Base-by-base conservation (phyloP, 2,113 vertebrate genomes). In the Oxyruncus cristatus region DNA sequence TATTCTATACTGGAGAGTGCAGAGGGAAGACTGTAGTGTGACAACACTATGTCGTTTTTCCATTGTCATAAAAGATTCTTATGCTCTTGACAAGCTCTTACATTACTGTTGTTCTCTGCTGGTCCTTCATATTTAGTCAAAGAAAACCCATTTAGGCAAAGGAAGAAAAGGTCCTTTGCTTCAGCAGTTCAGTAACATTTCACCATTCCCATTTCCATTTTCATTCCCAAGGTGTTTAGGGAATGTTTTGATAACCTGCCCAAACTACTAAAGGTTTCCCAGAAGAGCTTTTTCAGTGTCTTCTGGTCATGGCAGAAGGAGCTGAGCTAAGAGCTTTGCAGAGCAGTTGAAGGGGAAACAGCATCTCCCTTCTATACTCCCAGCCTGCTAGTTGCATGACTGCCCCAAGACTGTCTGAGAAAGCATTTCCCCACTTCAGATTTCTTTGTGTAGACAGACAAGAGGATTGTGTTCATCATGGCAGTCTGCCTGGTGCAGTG, bases 261-360 rank as follows among this genome's bases (percentile, higher is more conserved):
- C 50, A 37, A 70, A 62, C 28, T 44, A 21, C 23, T 73, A 19
- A 13, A 7, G 30, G 17, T 62, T 87, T 47, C 21, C 18, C n/a
- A 37, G 23, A 10, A 35, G 32, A 37, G 19, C 21, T 56, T 85
- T 90, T 21, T 37, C 22, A 22, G 3, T 52, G 20, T 71, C 37
- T 65, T 0, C 0, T 39, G 37, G 6, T 53, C 11, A 6, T 61
- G 35, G 32, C 56, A 75, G 71, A 44, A 77, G 20, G 15, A 56
- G 7, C 47, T 58, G 22, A 71, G 28, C 37, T 22, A 3, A 1
- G 0, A 55, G 11, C 23, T 52, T 66, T 8, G 4, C 0, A 1
- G 22, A 70, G 46, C 35, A 17, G 47, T 21, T 0, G 0, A 18
- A 53, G 41, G 11, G 42, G 3, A 7, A 20, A 14, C 42, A 44